Evolutionary conservation across 2,113 vertebrate species (phyloP), one percentile per base, ranked within the genome.

Genomic region (Antigone vipio): DNA sequence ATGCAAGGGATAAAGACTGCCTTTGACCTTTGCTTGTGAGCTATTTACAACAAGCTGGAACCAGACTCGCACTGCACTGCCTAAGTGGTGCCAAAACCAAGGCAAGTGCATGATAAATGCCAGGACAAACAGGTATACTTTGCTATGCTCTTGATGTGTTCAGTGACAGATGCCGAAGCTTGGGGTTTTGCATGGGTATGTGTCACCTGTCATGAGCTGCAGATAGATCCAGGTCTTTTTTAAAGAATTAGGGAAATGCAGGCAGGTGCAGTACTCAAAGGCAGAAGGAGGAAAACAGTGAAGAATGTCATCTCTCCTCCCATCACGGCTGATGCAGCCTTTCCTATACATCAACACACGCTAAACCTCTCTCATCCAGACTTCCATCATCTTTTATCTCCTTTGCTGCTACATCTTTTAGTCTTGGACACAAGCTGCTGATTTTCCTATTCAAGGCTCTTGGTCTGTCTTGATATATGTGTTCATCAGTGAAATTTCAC

Each of bases 201-300:
- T 81, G 73, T 88, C 91, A 81, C 76, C 80, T 94, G 80, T 92
- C 92, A 94, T 53, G 86, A 94, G 91, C 80, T 85, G 69, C 59
- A 84, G 76, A 78, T 19, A 89, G 81, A 93, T 85, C 64, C 87
- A 93, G 81, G 35, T 44, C 84, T 71, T 80, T 88, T 97, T 91
- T 71, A 71, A 90, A 64, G 72, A 91, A 62, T n/a, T 45, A 53
- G 50, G 63, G 73, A 89, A 92, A 84, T 26, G 69, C 52, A 74
- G 50, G 66, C 76, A 93, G 75, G 82, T 68, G 6, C n/a, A 80
- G 63, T 22, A 52, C 34, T 91, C 75, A 38, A 44, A 91, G 59
- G 83, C 49, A 67, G 88, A 73, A 73, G 50, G 84, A 91, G 38
- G 9, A 72, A 81, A 92, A 34, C 24, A 49, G 58, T 44, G 91